Conservation (phyloP, 2,888 invertebrate species). For the Callinectes sapidus region DNA sequence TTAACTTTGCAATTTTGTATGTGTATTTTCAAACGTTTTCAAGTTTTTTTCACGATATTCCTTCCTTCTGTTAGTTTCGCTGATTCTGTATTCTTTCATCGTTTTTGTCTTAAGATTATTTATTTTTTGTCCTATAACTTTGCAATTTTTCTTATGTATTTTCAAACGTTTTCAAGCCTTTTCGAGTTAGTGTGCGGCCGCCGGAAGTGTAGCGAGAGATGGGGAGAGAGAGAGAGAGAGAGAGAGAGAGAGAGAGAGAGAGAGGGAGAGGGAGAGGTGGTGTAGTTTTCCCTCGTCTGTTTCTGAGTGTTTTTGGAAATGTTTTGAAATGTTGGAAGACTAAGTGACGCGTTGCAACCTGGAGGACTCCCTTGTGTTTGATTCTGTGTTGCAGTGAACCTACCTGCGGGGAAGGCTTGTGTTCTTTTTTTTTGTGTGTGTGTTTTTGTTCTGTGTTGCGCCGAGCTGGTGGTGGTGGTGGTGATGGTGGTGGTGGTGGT, state of each 20-base stretch:
- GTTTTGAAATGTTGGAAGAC: not conserved
- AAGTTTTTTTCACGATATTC: not conserved
- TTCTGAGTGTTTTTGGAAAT: not conserved
- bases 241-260: too few relatives aligned
- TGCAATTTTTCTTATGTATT: not conserved
- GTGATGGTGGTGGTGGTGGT: slow-evolving; percentile 5
- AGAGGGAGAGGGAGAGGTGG: too few relatives aligned
- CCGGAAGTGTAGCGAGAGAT: not conserved
- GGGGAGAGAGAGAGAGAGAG: too few relatives aligned
- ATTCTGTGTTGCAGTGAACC: not conserved
- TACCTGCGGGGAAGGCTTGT: not conserved
- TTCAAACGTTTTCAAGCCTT: not conserved
- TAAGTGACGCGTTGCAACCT: not conserved
- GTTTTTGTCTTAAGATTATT: too few relatives aligned
- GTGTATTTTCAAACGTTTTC: not conserved
- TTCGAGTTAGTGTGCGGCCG: not conserved
- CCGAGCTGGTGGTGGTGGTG: not conserved
- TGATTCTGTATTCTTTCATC: too few relatives aligned
- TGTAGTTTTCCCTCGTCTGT: not conserved
- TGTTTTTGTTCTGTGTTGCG: not conserved
- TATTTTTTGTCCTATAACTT: too few relatives aligned
- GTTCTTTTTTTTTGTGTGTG: not conserved
- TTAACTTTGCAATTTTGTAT: too few relatives aligned
- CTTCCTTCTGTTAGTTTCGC: too few relatives aligned
- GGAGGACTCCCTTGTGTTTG: not conserved